Conservation (phyloP, 2,888 invertebrate species). For the Salticus scenicus region DNA sequence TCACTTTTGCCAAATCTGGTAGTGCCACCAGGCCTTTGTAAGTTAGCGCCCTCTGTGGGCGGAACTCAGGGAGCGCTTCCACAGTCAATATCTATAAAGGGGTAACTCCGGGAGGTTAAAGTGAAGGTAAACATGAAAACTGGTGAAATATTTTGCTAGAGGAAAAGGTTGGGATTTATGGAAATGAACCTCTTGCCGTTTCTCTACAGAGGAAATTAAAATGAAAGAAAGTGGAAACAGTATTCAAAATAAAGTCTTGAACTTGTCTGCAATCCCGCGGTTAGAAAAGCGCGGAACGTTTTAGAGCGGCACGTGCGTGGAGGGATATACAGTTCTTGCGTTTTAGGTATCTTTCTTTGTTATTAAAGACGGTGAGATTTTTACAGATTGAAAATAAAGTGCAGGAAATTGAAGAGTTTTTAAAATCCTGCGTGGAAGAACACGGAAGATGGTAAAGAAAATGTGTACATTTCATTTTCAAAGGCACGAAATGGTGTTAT, state of each 20-base stretch:
- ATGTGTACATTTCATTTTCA: too few relatives aligned
- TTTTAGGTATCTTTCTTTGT: not conserved
- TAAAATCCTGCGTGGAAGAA: too few relatives aligned
- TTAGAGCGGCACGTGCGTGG: not conserved
- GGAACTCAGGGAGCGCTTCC: constrained; percentile 24
- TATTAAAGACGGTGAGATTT: not conserved
- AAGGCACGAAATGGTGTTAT: too few relatives aligned
- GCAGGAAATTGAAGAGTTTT: too few relatives aligned
- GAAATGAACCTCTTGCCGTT: constrained; percentile 45
- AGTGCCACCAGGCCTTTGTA: constrained; percentile 32
- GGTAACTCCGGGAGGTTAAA: constrained; percentile 22
- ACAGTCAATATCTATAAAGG: constrained; percentile 59
- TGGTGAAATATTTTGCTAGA: constrained; percentile 45
- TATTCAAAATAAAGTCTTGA: constrained; percentile 20
- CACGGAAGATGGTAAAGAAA: too few relatives aligned
- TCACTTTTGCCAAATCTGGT: constrained; percentile 54
- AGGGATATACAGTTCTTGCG: not conserved
- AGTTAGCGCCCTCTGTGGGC: constrained; percentile 40
- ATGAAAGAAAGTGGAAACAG: constrained; percentile 63
- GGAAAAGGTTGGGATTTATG: constrained; percentile 59
- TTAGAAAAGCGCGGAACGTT: not conserved
- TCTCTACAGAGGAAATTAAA: constrained; percentile 60
- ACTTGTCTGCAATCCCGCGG: not conserved
- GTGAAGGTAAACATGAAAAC: constrained; percentile 56
- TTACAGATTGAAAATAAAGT: too few relatives aligned